Evolutionary conservation across 1,140 invertebrate species (phyloP).

Genomic region (Dendroctonus valens): DNA sequence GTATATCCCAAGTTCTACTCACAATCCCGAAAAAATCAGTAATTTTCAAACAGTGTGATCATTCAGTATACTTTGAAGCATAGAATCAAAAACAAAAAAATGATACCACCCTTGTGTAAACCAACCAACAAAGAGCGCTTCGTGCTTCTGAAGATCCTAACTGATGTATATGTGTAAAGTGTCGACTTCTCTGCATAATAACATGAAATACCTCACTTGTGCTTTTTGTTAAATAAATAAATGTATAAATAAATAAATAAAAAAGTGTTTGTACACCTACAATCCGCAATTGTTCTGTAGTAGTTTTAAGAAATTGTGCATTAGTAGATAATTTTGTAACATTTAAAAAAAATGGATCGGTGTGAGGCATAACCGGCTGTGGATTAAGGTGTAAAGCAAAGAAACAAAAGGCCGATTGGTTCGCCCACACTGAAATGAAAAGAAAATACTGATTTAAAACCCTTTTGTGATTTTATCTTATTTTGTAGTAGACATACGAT

Average conservation of each 20-base stretch:
- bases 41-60: too few species aligned
- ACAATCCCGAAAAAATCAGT: too few species aligned
- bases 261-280: background rate
- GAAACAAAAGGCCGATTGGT: background rate
- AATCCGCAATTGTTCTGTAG: background rate
- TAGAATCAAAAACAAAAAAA: slow-evolving; percentile 1
- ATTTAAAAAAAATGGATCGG: background rate
- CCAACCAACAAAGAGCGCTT: slow-evolving; percentile 7
- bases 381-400: too few species aligned
- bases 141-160: slow-evolving; percentile 34
- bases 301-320: slow-evolving; percentile 10
- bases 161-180: slow-evolving; percentile 23
- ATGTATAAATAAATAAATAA: slow-evolving; percentile 20
- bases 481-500: slow-evolving; percentile 25
- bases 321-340: slow-evolving; percentile 4
- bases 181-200: slow-evolving; percentile 34
- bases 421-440: slow-evolving; percentile 1
- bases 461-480: slow-evolving; percentile 21
- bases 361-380: background rate
- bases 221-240: slow-evolving; percentile 34
- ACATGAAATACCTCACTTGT: slow-evolving; percentile 43
- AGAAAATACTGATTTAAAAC: slow-evolving; percentile 11
- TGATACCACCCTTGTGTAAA: background rate
- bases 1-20: too few species aligned
- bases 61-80: too few species aligned